Conservation (phyloP, 1,140 invertebrate species). For the Eumeta japonica region DNA sequence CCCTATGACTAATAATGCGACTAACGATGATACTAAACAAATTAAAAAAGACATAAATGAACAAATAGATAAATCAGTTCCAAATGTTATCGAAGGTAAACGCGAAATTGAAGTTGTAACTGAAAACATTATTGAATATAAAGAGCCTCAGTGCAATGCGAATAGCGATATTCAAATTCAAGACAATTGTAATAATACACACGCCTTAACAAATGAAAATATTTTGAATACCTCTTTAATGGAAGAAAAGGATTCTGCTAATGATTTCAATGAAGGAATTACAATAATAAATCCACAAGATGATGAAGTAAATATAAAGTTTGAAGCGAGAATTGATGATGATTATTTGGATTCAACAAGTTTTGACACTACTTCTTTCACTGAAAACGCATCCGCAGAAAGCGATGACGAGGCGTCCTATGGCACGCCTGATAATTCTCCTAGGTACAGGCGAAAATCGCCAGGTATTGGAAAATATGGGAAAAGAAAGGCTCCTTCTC, state of each 20-base stretch:
- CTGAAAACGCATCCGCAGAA: constrained; percentile 30
- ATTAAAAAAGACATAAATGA: constrained; percentile 6
- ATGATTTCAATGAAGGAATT: neutral
- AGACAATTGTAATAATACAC: too few species aligned
- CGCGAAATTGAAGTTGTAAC: too few species aligned
- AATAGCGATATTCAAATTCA: too few species aligned
- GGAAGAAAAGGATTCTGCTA: constrained; percentile 3
- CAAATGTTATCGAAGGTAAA: too few species aligned
- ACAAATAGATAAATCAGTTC: constrained; percentile 5
- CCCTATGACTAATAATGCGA: constrained; percentile 18
- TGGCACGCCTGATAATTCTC: constrained; percentile 51
- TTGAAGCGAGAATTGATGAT: neutral
- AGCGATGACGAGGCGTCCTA: constrained; percentile 49
- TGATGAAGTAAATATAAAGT: neutral
- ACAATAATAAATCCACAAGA: too few species aligned
- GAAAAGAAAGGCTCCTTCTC: constrained; percentile 47
- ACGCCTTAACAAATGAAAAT: constrained; percentile 7
- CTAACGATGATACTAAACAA: constrained; percentile 14
- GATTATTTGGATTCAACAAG: constrained; percentile 6
- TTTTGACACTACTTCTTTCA: constrained; percentile 16
- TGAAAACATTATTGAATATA: too few species aligned
- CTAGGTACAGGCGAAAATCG: constrained; percentile 34
- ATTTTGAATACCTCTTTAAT: constrained; percentile 10
- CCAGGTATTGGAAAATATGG: constrained; percentile 41
- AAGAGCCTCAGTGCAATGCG: too few species aligned